These are phyloP conservation scores for Polyodon spathula DNA, from an alignment of 2,113 vertebrate genomes.

Conservation along the genomic window DNA sequence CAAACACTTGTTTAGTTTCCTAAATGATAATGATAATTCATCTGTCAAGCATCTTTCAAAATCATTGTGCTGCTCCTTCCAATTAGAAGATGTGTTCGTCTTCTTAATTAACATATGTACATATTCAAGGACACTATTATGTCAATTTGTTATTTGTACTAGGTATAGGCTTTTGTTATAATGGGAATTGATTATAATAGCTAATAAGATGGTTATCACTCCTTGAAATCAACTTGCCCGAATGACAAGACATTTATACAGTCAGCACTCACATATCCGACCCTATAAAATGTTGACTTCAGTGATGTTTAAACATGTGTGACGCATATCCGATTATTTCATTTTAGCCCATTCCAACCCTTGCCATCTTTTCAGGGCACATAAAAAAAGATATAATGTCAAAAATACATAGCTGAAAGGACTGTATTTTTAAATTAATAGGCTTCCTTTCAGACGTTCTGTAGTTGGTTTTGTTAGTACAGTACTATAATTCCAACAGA, in stretches of 20 bases:
- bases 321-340: too few relatives aligned
- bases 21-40: not conserved
- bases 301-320: too few relatives aligned
- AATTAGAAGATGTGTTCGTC: conserved; percentile 25
- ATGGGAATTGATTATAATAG: not conserved
- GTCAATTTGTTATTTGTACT: not conserved
- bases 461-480: too few relatives aligned
- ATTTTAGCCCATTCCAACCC: too few relatives aligned
- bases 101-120: not conserved
- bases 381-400: too few relatives aligned
- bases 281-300: too few relatives aligned
- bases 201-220: conserved; percentile 1
- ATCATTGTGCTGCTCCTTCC: conserved; percentile 1
- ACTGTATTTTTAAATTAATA: too few relatives aligned
- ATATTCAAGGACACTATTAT: conserved; percentile 2
- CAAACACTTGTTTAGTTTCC: not conserved
- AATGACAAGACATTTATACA: conserved; percentile 7
- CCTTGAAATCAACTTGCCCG: not conserved
- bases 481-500: too few relatives aligned
- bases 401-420: too few relatives aligned
- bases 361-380: too few relatives aligned
- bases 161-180: not conserved
- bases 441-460: too few relatives aligned
- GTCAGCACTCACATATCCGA: too few relatives aligned
- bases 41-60: not conserved